phyloP scores from a whole-genome alignment of 2,113 vertebrate species.

The Phyllopteryx taeniolatus region DNA sequence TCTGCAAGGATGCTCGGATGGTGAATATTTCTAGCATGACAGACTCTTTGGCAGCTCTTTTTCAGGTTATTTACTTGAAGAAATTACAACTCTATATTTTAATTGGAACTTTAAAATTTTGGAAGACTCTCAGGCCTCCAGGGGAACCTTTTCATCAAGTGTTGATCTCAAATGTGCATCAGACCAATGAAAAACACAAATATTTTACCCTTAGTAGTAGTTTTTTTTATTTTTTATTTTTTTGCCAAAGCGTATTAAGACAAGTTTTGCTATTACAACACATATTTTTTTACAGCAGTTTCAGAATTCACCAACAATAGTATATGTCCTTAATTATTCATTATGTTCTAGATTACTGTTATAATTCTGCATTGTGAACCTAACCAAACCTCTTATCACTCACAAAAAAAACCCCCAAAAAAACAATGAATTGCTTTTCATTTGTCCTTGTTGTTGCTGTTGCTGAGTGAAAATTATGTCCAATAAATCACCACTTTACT shows the following conservation, averaged over 20 bases:
- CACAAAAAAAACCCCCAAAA: too few relatives aligned
- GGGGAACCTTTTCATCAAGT: too few relatives aligned
- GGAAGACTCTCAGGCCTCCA: too few relatives aligned
- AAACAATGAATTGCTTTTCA: too few relatives aligned
- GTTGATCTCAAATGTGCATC: too few relatives aligned
- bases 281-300: not conserved
- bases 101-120: not conserved
- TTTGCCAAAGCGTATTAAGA: not conserved
- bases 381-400: too few relatives aligned
- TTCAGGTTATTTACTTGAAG: not conserved
- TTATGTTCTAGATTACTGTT: not conserved
- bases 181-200: too few relatives aligned
- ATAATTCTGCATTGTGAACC: too few relatives aligned
- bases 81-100: not conserved
- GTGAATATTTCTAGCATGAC: conserved; percentile 36
- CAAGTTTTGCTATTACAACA: not conserved
- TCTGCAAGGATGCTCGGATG: conserved; percentile 24
- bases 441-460: too few relatives aligned
- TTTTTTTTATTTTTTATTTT: not conserved
- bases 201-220: too few relatives aligned
- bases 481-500: too few relatives aligned
- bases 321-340: not conserved
- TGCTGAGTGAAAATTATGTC: too few relatives aligned
- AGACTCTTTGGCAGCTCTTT: not conserved
- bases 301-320: not conserved